These are phyloP conservation scores for Hirtodrosophila trivittata DNA, from an alignment of 2,888 invertebrate genomes.

Conservation along the genomic window DNA sequence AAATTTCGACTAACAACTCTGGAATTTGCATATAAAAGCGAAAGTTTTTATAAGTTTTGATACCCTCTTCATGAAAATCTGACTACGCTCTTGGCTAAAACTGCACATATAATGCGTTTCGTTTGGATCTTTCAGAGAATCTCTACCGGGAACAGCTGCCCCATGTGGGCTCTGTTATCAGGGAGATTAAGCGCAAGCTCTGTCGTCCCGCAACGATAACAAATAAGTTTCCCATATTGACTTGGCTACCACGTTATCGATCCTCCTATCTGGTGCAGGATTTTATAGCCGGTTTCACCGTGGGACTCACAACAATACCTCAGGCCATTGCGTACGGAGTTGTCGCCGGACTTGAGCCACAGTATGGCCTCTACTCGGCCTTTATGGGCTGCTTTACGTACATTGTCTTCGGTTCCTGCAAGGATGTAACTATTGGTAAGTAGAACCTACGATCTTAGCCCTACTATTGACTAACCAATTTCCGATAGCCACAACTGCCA, in stretches of 20 bases:
- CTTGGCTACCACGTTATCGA: slow-evolving; percentile 91
- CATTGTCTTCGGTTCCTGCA: slow-evolving; percentile 93
- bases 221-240: slow-evolving; percentile 87
- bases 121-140: slow-evolving; percentile 55
- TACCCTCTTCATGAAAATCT: too few species aligned
- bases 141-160: slow-evolving; percentile 81
- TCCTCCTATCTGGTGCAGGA: slow-evolving; percentile 89
- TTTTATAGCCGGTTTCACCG: slow-evolving; percentile 92
- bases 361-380: slow-evolving; percentile 96
- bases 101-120: neutral
- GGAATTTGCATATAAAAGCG: too few species aligned
- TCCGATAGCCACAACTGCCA: slow-evolving; percentile 91
- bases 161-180: slow-evolving; percentile 65
- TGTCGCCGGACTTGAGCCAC: slow-evolving; percentile 89
- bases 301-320: slow-evolving; percentile 92
- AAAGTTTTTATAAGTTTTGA: too few species aligned
- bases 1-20: too few species aligned
- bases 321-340: slow-evolving; percentile 93
- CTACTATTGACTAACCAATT: neutral
- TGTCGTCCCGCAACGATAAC: slow-evolving; percentile 85
- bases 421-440: slow-evolving; percentile 90
- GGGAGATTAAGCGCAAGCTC: slow-evolving; percentile 77
- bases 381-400: slow-evolving; percentile 98
- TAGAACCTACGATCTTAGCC: neutral
- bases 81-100: too few species aligned